A percentile compares a stretch with the other conserved stretches of the same genome.
phyloP scores from a whole-genome alignment of 2,113 vertebrate genomes.

The Menura novaehollandiae region DNA sequence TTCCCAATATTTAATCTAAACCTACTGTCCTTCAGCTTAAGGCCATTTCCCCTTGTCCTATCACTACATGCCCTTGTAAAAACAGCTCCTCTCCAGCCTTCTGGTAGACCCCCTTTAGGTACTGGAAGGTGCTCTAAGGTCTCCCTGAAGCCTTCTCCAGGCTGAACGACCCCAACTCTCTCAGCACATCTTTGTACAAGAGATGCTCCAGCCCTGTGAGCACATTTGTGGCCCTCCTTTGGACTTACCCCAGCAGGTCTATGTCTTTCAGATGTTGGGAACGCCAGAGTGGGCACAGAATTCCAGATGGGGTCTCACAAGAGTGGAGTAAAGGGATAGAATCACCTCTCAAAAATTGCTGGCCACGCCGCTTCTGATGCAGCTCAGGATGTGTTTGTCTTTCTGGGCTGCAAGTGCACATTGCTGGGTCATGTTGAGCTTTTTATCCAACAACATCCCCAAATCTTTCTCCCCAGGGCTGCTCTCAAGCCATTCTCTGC shows the following conservation, averaged over 20 bases:
- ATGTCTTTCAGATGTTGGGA: background rate
- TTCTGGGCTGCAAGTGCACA: background rate
- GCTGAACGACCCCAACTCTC: background rate
- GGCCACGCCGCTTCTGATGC: background rate
- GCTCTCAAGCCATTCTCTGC: background rate
- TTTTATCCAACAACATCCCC: background rate
- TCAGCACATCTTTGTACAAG: background rate
- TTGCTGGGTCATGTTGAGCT: background rate
- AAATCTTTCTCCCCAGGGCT: fast-evolving
- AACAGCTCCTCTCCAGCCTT: background rate
- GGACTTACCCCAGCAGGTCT: background rate
- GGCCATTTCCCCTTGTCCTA: background rate
- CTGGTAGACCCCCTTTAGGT: background rate
- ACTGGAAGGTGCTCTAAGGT: background rate
- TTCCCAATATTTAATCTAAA: background rate
- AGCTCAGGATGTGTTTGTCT: background rate
- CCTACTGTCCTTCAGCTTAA: background rate
- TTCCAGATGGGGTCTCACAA: background rate
- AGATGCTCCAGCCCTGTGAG: background rate
- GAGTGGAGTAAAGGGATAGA: background rate
- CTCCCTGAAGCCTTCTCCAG: background rate
- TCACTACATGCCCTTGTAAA: background rate
- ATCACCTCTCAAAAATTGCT: background rate
- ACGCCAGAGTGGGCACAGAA: background rate
- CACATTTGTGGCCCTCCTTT: background rate